Conservation (phyloP, 2,888 invertebrate genomes). For the Euzetes globulus region DNA sequence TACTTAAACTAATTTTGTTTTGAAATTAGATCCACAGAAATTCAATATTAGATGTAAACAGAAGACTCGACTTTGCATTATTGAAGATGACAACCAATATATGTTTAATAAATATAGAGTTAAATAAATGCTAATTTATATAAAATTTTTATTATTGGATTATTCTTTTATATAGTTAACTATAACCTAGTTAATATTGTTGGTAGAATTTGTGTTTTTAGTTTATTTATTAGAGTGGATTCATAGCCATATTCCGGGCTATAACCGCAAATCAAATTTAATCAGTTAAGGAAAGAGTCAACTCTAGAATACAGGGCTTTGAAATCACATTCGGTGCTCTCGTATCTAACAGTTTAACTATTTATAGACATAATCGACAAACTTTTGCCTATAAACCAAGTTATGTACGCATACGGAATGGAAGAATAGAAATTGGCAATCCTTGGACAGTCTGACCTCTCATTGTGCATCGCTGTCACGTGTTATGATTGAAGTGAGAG, state of each 20-base stretch:
- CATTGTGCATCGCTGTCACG: slow-evolving; percentile 26
- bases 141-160: too few species aligned
- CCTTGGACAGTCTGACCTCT: not conserved
- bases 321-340: not conserved
- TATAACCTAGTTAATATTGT: too few species aligned
- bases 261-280: slow-evolving; percentile 13
- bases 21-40: not conserved
- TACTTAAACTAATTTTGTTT: not conserved
- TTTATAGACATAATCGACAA: slow-evolving; percentile 11
- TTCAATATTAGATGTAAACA: not conserved
- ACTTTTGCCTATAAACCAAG: not conserved
- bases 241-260: too few species aligned
- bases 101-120: too few species aligned
- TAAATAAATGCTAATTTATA: too few species aligned
- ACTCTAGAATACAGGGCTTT: not conserved
- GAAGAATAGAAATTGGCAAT: not conserved
- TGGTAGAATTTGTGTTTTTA: too few species aligned
- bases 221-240: too few species aligned
- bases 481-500: not conserved
- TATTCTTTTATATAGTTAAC: too few species aligned
- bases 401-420: not conserved
- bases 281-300: not conserved
- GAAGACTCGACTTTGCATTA: not conserved
- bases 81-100: not conserved
- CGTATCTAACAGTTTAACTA: slow-evolving; percentile 8